Evolutionary conservation across 2,888 invertebrate genomes (phyloP), one percentile per base, ranked within the genome.

Genomic region (Aphodius sticticus): DNA sequence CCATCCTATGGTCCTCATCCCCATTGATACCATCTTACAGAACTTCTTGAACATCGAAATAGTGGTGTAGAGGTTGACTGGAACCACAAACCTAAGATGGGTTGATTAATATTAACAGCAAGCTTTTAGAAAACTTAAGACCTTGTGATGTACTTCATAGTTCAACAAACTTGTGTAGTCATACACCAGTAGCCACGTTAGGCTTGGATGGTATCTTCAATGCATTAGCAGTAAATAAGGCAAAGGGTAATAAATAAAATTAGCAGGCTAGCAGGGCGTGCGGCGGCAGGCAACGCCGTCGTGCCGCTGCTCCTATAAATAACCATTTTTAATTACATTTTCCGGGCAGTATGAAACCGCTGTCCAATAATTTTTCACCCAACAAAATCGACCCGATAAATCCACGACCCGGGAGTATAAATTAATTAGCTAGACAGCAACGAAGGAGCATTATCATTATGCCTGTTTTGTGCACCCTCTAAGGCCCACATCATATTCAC

Each of bases 301-400:
- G 75, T 35, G 26, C 72, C 26, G 74, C 69, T 38, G 69, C 35
- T 69, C 26, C 69, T 36, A 80, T 80, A 80, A 80, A 80, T 80
- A 78, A 80, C 78, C 76, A 76, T 76, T 78, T 80, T 80, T 80
- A 80, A 80, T 80, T 80, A 80, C 76, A 76, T 78, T 78, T 78
- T 76, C 78, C 76, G 80, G 76, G 76, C 71, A 77, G 77, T 74
- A 77, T 79, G 74, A 79, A 78, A 69, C 78, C 78, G 78, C 78
- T 76, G 78, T 78, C 80, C 76, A 80, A 80, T 80, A 80, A 80
- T 80, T 80, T 80, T 78, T 80, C 79, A 75, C 38, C 36, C 76
- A 69, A 76, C 79, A 69, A 77, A 79, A 79, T 79, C 79, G 74
- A 70, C 75, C 36, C 79, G 36, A 79, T 79, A 79, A 79, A 79